Conservation (phyloP, 2,113 vertebrate species). For the Onychostoma macrolepis region DNA sequence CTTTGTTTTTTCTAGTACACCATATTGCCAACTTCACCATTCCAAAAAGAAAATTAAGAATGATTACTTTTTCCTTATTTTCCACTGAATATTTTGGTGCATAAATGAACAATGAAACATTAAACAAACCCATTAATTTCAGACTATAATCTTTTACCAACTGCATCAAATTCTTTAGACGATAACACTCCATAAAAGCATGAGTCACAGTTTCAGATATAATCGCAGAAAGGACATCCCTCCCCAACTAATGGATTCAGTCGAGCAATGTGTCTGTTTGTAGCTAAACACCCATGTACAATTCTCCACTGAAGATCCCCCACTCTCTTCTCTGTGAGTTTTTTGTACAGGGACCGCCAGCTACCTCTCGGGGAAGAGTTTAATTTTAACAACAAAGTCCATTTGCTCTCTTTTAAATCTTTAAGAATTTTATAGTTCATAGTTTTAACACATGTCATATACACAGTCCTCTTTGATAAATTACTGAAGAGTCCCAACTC, state of each 20-base stretch:
- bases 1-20: not conserved
- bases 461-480: not conserved
- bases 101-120: not conserved
- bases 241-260: conserved; percentile 1
- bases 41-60: not conserved
- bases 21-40: conserved; percentile 6
- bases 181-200: not conserved
- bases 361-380: not conserved
- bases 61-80: not conserved
- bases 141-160: not conserved
- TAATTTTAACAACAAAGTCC: not conserved
- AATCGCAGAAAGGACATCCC: not conserved
- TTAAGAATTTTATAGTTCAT: not conserved
- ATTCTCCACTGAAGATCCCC: not conserved
- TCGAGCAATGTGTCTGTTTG: not conserved
- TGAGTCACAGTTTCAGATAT: not conserved
- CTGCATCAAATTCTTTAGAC: not conserved
- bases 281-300: not conserved
- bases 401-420: not conserved
- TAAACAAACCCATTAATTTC: not conserved
- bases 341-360: not conserved
- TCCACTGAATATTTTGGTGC: not conserved
- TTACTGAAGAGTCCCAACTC: not conserved
- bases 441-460: not conserved
- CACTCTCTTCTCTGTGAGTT: not conserved